Percentiles rank a stretch among this genome's conserved stretches.
These are phyloP conservation scores for Cercopithecus mona DNA, from an alignment of 2,113 vertebrate species.

Conservation along the genomic window DNA sequence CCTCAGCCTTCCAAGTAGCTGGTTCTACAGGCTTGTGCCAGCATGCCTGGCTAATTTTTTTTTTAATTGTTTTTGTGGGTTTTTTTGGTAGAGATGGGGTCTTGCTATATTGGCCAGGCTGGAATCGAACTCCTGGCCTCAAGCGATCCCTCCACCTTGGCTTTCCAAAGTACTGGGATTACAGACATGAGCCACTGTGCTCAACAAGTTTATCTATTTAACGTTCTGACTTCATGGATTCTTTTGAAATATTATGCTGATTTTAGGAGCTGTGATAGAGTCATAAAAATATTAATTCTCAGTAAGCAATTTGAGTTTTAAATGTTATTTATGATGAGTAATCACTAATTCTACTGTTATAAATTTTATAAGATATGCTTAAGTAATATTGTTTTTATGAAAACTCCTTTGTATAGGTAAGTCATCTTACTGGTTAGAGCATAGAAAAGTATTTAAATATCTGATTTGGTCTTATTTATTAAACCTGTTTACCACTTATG, in stretches of 20 bases:
- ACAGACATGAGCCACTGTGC: neutral
- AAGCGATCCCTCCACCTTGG: too few relatives aligned
- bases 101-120: too few relatives aligned
- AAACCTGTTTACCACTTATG: neutral
- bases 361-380: neutral
- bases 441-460: neutral
- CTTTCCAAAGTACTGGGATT: too few relatives aligned
- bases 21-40: too few relatives aligned
- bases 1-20: too few relatives aligned
- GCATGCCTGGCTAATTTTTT: too few relatives aligned
- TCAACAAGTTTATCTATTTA: neutral
- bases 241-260: neutral
- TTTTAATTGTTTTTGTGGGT: too few relatives aligned
- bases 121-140: too few relatives aligned
- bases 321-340: neutral
- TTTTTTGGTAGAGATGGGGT: too few relatives aligned
- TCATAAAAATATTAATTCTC: neutral
- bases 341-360: neutral
- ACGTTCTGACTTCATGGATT: neutral
- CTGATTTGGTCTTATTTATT: constrained; percentile 34
- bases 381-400: neutral
- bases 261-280: neutral
- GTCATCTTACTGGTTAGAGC: neutral
- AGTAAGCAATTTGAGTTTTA: neutral
- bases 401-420: neutral